These are phyloP conservation scores for Lepisosteus osseus DNA, from an alignment of 2,113 vertebrate species.

Conservation along the genomic window DNA sequence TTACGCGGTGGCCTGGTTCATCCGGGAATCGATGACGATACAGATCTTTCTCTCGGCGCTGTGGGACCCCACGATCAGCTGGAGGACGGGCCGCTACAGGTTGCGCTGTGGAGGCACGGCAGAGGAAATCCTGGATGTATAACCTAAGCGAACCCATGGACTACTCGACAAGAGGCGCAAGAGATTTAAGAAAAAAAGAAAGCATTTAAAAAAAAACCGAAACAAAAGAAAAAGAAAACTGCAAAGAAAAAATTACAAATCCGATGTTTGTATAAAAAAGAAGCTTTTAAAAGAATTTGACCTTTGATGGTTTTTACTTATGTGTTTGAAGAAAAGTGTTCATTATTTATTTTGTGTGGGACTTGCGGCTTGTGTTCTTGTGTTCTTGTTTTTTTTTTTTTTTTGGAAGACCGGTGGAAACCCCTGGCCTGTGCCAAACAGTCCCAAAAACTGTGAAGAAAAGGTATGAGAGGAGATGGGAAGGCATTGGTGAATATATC, in stretches of 20 bases:
- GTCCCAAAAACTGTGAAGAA: too few species aligned
- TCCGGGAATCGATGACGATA: conserved; percentile 96
- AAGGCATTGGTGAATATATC: too few species aligned
- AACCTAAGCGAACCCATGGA: conserved; percentile 39
- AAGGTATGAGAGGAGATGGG: too few species aligned
- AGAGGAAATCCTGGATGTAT: conserved; percentile 94
- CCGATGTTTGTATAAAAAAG: neutral
- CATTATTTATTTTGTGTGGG: conserved; percentile 81
- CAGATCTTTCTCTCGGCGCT: conserved; percentile 97
- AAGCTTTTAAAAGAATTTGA: conserved; percentile 65
- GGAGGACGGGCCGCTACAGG: conserved; percentile 93
- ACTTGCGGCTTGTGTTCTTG: conserved; percentile 47
- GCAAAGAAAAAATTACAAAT: neutral
- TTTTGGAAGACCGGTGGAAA: too few species aligned
- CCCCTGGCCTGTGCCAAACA: too few species aligned
- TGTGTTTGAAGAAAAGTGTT: conserved; percentile 69
- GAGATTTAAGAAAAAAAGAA: neutral
- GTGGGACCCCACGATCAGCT: conserved; percentile 97
- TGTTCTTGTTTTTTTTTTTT: neutral
- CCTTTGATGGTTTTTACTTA: conserved; percentile 75
- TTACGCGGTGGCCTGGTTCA: conserved; percentile 98
- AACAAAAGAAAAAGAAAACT: too few species aligned
- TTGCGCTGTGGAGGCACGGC: conserved; percentile 95
- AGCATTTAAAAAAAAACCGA: neutral
- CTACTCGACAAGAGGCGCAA: conserved; percentile 17